Evolutionary conservation across 2,113 vertebrate species (phyloP), one percentile per base, ranked within the genome.

Genomic region (Toxostoma redivivum): DNA sequence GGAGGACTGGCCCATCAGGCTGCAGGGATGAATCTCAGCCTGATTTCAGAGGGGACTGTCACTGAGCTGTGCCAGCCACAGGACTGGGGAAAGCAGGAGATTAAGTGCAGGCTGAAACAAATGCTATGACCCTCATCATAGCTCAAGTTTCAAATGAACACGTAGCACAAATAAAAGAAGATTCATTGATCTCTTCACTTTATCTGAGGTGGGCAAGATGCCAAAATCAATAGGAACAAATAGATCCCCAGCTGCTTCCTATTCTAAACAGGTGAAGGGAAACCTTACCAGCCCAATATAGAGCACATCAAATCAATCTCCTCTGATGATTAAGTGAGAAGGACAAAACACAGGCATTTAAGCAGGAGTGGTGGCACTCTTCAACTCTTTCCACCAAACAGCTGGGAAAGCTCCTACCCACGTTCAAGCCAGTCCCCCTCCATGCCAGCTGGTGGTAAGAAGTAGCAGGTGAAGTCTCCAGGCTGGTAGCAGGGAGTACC

Each of bases 401-500:
- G 60, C 86, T 90, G 72, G 72, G 80, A 88, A 71, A 74, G 61
- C 61, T 90, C 82, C 92, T 95, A 90, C 88, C 88, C 53, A 6
- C 15, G 0, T 51, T 80, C 51, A 66, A 93, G 86, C 82, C 94
- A 88, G 54, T 38, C 48, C 79, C 92, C 92, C 87, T 92, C 60
- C 22, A 16, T 15, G 73, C 33, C 81, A 86, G 54, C 33, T 79
- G 88, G 69, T 81, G 74, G 71, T 74, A 90, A 84, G 61, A 94
- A 71, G 81, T 12, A 94, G 72, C 61, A 72, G 74, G 65, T 85
- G 87, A 95, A 90, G 96, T 72, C 72, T 84, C 84, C 11, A 22
- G 88, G 65, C 87, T 78, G 90, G 93, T 86, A 97, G 93, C 76
- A 96, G 97, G 96, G 97, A 98, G 98, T 99, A 99, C 98, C 98